Base-by-base conservation (phyloP, 1,140 invertebrate species). In the Hirudo medicinalis region DNA sequence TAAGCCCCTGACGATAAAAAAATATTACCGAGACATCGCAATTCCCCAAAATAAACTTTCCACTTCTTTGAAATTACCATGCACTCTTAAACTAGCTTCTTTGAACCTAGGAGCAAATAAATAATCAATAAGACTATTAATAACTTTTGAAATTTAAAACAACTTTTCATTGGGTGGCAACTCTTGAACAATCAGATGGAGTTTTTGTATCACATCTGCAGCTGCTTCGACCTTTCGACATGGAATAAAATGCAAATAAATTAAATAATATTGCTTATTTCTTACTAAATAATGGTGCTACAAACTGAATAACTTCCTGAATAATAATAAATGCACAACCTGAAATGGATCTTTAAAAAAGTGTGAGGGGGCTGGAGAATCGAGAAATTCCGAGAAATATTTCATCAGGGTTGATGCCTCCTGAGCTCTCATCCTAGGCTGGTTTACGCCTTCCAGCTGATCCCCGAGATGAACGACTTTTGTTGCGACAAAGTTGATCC, bases 191-290 rank as follows among this genome's bases (percentile, higher is more conserved):
- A 99, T 96, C 11, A 93, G 86, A 79, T 95, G 89, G 8, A 99
- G 83, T 79, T 99, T 98, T 82, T 97, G 93, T 77, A 99, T 97
- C 4, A 99, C 88, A 85, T 98, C 94, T n/a, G 96, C 96, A 54
- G 94, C 92, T 84, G 97, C 90, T 80, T 92, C 89, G 54, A 98
- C 82, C 88, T 93, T n/a, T n/a, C n/a, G n/a, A 69, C 72, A 80
- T 77, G 67, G 27, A 32, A 69, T 69, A 13, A 69, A 29, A 13
- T 13, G 8, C 9, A 67, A 72, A 9, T 20, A 63, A 69, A 71
- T 22, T 25, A 67, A 63, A 32, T 63, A 4, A 13, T 27, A 20
- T 13, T 63, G 15, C 1, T 49, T 15, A 8, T 2, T 49, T 15
- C 1, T 13, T 49, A 49, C 0, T 2, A 17, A 17, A 67, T 13